A percentile compares a stretch with the other conserved stretches of the same genome.
Evolutionary conservation across 2,888 invertebrate species (phyloP).

Genomic region (Nomada lathburiana): DNA sequence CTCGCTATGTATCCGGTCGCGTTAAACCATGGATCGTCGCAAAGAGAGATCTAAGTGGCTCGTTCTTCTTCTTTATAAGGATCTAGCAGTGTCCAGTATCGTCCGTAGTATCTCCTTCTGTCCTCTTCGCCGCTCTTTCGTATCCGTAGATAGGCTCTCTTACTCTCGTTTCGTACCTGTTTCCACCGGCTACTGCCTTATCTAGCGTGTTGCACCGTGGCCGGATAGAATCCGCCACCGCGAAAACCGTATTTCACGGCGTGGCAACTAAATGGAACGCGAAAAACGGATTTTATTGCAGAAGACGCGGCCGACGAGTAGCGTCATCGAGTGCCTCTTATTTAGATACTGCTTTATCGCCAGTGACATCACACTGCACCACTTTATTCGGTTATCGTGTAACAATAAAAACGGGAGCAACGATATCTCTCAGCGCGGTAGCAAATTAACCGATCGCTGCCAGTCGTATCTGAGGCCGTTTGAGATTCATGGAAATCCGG

Average conservation of each 20-base stretch:
- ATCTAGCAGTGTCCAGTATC: slow-evolving; percentile 62
- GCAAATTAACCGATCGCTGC: slow-evolving; percentile 54
- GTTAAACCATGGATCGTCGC: slow-evolving; percentile 31
- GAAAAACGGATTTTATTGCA: slow-evolving; percentile 26
- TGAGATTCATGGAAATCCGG: slow-evolving; percentile 3
- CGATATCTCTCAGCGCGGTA: slow-evolving; percentile 43
- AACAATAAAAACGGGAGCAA: slow-evolving; percentile 63
- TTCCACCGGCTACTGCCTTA: slow-evolving; percentile 50
- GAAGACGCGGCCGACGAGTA: not conserved
- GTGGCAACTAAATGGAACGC: slow-evolving; percentile 15
- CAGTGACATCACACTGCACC: slow-evolving; percentile 59
- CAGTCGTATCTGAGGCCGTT: not conserved
- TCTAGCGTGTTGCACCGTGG: slow-evolving; percentile 33
- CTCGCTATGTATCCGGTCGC: slow-evolving; percentile 10
- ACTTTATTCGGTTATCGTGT: slow-evolving; percentile 56
- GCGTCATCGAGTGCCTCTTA: slow-evolving; percentile 24
- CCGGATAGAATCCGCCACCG: slow-evolving; percentile 29
- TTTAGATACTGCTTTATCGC: slow-evolving; percentile 58
- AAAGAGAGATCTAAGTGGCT: slow-evolving; percentile 56
- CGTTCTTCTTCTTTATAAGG: slow-evolving; percentile 68
- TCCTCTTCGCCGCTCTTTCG: slow-evolving; percentile 30
- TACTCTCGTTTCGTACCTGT: slow-evolving; percentile 50
- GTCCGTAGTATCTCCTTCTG: slow-evolving; percentile 41
- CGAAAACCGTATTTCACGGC: slow-evolving; percentile 26
- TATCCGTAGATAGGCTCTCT: slow-evolving; percentile 30